A percentile compares a stretch with the other conserved stretches of the same genome.
phyloP scores from a whole-genome alignment of 2,113 vertebrate genomes.

The Aleadryas rufinucha region DNA sequence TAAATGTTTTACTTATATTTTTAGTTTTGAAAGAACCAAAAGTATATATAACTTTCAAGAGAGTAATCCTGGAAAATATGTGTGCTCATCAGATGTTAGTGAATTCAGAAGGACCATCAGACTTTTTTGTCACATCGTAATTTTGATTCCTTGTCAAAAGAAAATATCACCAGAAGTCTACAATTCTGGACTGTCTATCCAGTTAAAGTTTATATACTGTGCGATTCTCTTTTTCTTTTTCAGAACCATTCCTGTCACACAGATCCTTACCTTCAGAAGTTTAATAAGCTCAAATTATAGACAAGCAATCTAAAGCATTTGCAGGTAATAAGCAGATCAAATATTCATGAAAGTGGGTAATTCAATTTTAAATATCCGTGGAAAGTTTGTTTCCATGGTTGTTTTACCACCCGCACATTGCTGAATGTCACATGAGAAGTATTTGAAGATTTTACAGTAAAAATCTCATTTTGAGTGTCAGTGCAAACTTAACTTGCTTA shows the following conservation, averaged over 20 bases:
- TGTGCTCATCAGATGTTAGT: not conserved
- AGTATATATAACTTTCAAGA: not conserved
- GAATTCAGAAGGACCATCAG: not conserved
- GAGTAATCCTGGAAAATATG: not conserved
- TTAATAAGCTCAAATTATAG: constrained; percentile 16
- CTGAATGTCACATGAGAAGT: not conserved
- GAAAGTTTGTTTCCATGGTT: not conserved
- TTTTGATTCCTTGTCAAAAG: not conserved
- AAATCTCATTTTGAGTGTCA: not conserved
- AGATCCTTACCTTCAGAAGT: not conserved
- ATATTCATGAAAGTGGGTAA: constrained; percentile 28
- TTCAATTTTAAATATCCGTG: constrained; percentile 32
- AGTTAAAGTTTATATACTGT: constrained; percentile 20
- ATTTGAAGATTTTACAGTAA: not conserved
- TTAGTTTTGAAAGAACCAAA: not conserved
- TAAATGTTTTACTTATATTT: not conserved
- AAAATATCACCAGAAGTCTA: not conserved
- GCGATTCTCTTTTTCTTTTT: not conserved
- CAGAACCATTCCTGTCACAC: not conserved
- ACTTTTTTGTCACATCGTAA: not conserved
- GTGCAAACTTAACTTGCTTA: not conserved
- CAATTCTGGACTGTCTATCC: not conserved
- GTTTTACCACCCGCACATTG: not conserved
- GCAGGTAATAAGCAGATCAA: constrained; percentile 35
- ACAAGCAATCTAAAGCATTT: not conserved